Conservation (phyloP, 2,888 invertebrate species). For the Sinhomidia bicolor region DNA sequence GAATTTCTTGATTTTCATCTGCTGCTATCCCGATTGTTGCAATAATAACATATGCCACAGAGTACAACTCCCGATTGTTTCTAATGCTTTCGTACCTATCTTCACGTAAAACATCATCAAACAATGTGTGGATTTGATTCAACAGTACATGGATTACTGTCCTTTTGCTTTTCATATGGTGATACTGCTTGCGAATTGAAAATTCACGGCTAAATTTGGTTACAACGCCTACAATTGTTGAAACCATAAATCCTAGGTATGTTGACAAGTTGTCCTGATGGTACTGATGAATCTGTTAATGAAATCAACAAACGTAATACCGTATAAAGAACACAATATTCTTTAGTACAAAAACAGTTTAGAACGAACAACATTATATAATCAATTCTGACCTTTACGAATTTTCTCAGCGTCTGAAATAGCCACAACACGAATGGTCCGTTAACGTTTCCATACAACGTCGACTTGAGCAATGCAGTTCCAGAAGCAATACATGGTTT, state of each 20-base stretch:
- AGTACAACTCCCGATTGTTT: slow-evolving; percentile 77
- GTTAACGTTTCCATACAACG: slow-evolving; percentile 87
- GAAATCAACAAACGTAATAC: slow-evolving; percentile 80
- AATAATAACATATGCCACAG: slow-evolving; percentile 75
- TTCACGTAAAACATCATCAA: slow-evolving; percentile 55
- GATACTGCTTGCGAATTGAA: slow-evolving; percentile 54
- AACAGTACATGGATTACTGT: slow-evolving; percentile 64
- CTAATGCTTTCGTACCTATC: slow-evolving; percentile 18
- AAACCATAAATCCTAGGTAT: slow-evolving; percentile 77
- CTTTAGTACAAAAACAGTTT: too few species aligned
- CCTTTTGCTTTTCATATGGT: slow-evolving; percentile 51
- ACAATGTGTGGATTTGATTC: slow-evolving; percentile 65
- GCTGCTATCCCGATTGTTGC: slow-evolving; percentile 73
- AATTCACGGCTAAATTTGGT: slow-evolving; percentile 74
- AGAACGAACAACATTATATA: too few species aligned
- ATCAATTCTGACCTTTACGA: slow-evolving; percentile 49
- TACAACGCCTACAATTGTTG: slow-evolving; percentile 77
- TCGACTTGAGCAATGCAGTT: slow-evolving; percentile 87
- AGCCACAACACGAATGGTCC: slow-evolving; percentile 78
- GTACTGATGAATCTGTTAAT: slow-evolving; percentile 74
- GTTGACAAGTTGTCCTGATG: slow-evolving; percentile 75
- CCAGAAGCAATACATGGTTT: slow-evolving; percentile 88
- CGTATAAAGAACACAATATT: too few species aligned
- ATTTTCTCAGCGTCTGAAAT: slow-evolving; percentile 74
- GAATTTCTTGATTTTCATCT: slow-evolving; percentile 75